Conservation (phyloP, 2,113 vertebrate species). For the Columbina picui region DNA sequence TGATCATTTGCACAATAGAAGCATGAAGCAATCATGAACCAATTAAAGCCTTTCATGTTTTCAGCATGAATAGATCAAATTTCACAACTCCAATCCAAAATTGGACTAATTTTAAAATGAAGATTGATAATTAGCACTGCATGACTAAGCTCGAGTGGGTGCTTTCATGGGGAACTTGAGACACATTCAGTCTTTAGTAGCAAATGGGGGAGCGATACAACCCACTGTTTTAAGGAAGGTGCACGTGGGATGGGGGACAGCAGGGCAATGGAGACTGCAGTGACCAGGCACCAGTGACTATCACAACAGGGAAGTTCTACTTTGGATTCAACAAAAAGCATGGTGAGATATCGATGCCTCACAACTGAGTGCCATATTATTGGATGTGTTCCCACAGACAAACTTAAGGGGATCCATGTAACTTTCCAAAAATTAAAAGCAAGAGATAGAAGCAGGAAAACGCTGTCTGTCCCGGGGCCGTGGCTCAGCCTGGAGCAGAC, state of each 20-base stretch:
- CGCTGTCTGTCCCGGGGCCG: fast-evolving
- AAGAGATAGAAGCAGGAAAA: neutral
- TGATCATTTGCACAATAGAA: conserved; percentile 24
- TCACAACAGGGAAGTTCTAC: neutral
- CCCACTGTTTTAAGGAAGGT: neutral
- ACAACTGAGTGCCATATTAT: neutral
- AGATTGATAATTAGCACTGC: conserved; percentile 16
- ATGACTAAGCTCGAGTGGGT: conserved; percentile 49
- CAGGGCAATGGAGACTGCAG: neutral
- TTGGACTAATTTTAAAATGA: neutral
- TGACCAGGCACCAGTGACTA: neutral
- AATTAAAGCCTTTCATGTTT: conserved; percentile 23
- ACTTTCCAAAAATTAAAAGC: neutral
- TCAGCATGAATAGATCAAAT: conserved; percentile 26
- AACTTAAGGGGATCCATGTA: neutral
- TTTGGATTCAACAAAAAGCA: neutral
- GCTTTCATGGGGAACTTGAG: neutral
- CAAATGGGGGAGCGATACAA: neutral
- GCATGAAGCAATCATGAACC: neutral
- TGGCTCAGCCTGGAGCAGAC: neutral
- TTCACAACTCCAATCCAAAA: conserved; percentile 20
- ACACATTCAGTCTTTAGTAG: neutral
- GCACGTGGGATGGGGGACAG: neutral
- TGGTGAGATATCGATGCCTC: neutral
- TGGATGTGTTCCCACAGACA: neutral